Conservation (phyloP, 2,797 vertebrate genomes). For the Hemibagrus guttatus region DNA sequence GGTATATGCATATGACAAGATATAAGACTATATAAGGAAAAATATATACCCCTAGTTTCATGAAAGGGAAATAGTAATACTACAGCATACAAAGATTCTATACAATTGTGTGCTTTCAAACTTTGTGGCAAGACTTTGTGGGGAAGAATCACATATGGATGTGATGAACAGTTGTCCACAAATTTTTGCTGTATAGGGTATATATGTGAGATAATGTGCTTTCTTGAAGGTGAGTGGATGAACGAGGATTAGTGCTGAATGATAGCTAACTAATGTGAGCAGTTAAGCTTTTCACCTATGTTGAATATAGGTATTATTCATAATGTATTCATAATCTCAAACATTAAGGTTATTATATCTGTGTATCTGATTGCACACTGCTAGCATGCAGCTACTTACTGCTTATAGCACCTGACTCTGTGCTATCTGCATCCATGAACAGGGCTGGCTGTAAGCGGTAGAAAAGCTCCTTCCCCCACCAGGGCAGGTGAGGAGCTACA, state of each 20-base stretch:
- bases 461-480: slow-evolving; percentile 78
- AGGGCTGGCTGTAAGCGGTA: slow-evolving; percentile 65
- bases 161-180: background rate
- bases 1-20: background rate
- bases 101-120: no score
- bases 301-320: background rate
- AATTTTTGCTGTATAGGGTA: background rate
- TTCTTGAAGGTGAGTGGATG: background rate
- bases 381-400: slow-evolving; percentile 50
- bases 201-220: background rate
- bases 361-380: background rate
- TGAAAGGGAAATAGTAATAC: no score
- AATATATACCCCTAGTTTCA: background rate
- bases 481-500: slow-evolving; percentile 57
- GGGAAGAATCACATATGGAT: background rate
- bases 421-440: slow-evolving; percentile 42
- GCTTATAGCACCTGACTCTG: slow-evolving; percentile 51
- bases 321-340: background rate
- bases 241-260: background rate
- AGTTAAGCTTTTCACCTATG: background rate
- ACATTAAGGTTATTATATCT: background rate
- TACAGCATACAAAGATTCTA: background rate
- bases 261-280: background rate
- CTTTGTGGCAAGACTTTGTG: background rate
- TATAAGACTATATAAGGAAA: background rate